phyloP scores from a whole-genome alignment of 2,113 vertebrate species.

The Hypomesus transpacificus region DNA sequence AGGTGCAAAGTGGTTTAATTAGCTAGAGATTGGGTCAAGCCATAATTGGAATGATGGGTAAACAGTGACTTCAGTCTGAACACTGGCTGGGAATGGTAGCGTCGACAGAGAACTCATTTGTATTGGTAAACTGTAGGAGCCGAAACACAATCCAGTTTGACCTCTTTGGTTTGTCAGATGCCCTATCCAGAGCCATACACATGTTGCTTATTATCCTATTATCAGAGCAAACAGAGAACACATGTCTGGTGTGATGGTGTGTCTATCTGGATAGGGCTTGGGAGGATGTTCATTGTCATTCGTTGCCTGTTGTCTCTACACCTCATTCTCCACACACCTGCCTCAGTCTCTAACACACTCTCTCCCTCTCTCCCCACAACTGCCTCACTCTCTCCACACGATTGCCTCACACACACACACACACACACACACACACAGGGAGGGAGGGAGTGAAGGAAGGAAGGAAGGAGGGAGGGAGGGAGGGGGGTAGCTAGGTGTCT shows the following conservation, averaged over 20 bases:
- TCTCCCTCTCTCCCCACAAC: too few relatives aligned
- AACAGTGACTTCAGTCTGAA: slow-evolving; percentile 10
- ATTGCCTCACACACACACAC: too few relatives aligned
- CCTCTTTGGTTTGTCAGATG: slow-evolving; percentile 15
- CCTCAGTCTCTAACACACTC: too few relatives aligned
- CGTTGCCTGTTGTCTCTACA: too few relatives aligned
- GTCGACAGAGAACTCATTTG: background rate
- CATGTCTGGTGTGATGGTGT: background rate
- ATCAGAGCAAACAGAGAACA: background rate
- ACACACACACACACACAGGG: background rate
- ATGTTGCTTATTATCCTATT: slow-evolving; percentile 23
- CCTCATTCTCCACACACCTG: too few relatives aligned
- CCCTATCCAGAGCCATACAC: slow-evolving; percentile 1
- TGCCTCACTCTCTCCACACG: too few relatives aligned
- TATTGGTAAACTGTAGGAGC: too few relatives aligned
- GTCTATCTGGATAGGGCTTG: background rate
- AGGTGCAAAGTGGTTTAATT: slow-evolving; percentile 27
- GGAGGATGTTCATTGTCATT: too few relatives aligned
- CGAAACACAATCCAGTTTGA: background rate
- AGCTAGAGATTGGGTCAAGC: slow-evolving; percentile 6
- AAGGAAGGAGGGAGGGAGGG: background rate
- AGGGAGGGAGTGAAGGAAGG: background rate
- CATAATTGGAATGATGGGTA: slow-evolving; percentile 14
- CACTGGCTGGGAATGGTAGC: slow-evolving; percentile 7
- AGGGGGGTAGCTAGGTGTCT: background rate